Percentiles rank a stretch among this genome's conserved stretches.
These are phyloP conservation scores for Vanacampus margaritifer DNA, from an alignment of 2,113 vertebrate genomes.

Conservation along the genomic window DNA sequence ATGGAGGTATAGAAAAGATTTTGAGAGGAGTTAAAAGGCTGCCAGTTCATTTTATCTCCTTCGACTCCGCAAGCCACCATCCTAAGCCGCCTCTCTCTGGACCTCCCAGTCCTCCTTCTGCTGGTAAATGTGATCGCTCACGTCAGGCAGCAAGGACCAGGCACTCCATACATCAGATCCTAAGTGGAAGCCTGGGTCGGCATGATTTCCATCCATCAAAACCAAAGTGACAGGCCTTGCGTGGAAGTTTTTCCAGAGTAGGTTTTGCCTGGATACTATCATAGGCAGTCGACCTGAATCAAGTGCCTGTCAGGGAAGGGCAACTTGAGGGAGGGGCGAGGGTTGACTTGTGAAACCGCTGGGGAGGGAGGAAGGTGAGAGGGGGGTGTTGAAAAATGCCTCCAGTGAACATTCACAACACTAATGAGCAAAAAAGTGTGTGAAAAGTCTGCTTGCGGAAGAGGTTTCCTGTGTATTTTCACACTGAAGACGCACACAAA, in stretches of 20 bases:
- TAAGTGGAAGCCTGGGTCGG: constrained; percentile 30
- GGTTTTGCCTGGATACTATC: constrained; percentile 33
- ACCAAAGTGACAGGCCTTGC: constrained; percentile 35
- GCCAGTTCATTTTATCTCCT: constrained; percentile 60
- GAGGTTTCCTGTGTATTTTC: constrained; percentile 60
- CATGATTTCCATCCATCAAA: constrained; percentile 44
- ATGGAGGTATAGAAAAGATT: constrained; percentile 31
- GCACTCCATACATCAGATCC: constrained; percentile 52
- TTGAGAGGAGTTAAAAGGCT: constrained; percentile 49
- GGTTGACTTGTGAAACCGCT: constrained; percentile 31
- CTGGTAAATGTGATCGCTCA: constrained; percentile 51
- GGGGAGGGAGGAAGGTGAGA: background rate
- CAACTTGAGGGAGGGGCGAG: background rate
- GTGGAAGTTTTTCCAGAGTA: constrained; percentile 25
- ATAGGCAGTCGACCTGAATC: constrained; percentile 22
- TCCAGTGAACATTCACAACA: constrained; percentile 26
- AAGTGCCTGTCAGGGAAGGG: constrained; percentile 38
- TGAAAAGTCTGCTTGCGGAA: constrained; percentile 48
- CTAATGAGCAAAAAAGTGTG: constrained; percentile 48
- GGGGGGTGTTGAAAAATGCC: constrained; percentile 6
- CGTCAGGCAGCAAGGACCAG: constrained; percentile 40
- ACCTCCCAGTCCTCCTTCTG: constrained; percentile 34
- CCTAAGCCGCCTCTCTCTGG: constrained; percentile 23
- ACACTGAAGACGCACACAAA: constrained; percentile 53
- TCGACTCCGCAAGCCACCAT: constrained; percentile 44